These are phyloP conservation scores for Campaea margaritaria DNA, from an alignment of 2,888 invertebrate species.

Conservation along the genomic window DNA sequence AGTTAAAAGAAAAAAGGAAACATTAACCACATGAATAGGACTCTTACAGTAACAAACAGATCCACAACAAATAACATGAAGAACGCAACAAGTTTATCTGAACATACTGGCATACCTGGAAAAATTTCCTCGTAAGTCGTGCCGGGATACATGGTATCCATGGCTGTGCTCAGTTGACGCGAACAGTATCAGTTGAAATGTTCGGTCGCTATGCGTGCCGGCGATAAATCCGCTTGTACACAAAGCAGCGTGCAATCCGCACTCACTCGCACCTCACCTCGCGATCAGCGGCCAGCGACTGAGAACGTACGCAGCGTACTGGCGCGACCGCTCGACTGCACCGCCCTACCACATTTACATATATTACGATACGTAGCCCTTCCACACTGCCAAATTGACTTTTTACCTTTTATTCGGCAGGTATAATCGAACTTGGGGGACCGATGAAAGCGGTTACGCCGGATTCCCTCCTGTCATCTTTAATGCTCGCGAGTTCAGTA, in stretches of 20 bases:
- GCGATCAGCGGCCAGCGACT: constrained; percentile 51
- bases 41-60: too few relatives aligned
- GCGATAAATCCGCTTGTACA: constrained; percentile 49
- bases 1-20: too few relatives aligned
- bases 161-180: constrained; percentile 45
- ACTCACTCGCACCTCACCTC: constrained; percentile 51
- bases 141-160: constrained; percentile 81
- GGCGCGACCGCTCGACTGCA: constrained; percentile 71
- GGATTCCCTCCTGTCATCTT: constrained; percentile 63
- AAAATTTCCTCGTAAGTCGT: constrained; percentile 71
- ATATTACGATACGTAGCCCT: constrained; percentile 80
- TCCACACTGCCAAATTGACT: constrained; percentile 82
- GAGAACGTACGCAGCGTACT: constrained; percentile 58
- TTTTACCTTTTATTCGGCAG: constrained; percentile 84
- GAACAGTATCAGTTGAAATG: constrained; percentile 9
- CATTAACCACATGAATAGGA: too few relatives aligned
- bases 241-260: constrained; percentile 51
- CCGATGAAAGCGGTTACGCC: constrained; percentile 69
- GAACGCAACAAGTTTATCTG: constrained; percentile 5
- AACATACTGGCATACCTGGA: constrained; percentile 61
- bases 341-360: constrained; percentile 83
- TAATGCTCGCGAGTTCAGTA: constrained; percentile 52
- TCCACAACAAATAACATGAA: too few relatives aligned
- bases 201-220: constrained; percentile 37
- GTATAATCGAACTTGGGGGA: constrained; percentile 81